A percentile compares a stretch with the other conserved stretches of the same genome.
Evolutionary conservation across 1,140 invertebrate genomes (phyloP).

Genomic region (Lordiphosa clarofinis): DNA sequence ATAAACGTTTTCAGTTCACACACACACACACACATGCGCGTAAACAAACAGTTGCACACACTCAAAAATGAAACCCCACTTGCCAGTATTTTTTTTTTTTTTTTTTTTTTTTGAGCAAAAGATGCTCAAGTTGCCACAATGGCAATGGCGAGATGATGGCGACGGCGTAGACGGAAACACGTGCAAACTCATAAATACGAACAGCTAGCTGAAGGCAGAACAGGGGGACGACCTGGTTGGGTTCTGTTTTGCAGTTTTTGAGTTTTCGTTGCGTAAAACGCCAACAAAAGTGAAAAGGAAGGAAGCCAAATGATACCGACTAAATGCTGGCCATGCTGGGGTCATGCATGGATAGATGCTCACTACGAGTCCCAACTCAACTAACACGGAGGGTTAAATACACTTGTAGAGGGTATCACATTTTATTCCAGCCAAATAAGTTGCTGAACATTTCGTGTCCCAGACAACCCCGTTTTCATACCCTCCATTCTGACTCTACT

Average conservation of each 20-base stretch:
- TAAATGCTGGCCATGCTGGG: too few relatives aligned
- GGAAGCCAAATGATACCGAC: not conserved
- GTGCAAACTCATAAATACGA: slow-evolving; percentile 50
- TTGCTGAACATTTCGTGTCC: too few relatives aligned
- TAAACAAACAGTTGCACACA: slow-evolving; percentile 15
- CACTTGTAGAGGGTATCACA: too few relatives aligned
- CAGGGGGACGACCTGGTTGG: slow-evolving; percentile 6
- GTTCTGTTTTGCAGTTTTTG: slow-evolving; percentile 12
- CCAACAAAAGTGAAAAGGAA: slow-evolving; percentile 11
- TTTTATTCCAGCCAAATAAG: too few relatives aligned
- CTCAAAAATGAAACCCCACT: slow-evolving; percentile 65
- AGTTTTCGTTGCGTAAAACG: slow-evolving; percentile 36
- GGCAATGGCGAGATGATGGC: slow-evolving; percentile 31
- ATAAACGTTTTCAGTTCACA: slow-evolving; percentile 57
- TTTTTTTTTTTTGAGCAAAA: slow-evolving; percentile 22
- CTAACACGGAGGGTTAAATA: too few relatives aligned
- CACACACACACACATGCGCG: slow-evolving; percentile 7
- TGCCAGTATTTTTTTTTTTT: slow-evolving; percentile 28
- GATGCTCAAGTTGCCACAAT: slow-evolving; percentile 56
- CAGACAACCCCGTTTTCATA: too few relatives aligned
- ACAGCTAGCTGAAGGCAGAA: not conserved
- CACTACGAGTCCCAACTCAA: too few relatives aligned
- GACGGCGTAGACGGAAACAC: slow-evolving; percentile 53
- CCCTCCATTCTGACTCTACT: not conserved
- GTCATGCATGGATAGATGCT: too few relatives aligned